Evolutionary conservation across 1,140 invertebrate species (phyloP).

Genomic region (Spodoptera litura): DNA sequence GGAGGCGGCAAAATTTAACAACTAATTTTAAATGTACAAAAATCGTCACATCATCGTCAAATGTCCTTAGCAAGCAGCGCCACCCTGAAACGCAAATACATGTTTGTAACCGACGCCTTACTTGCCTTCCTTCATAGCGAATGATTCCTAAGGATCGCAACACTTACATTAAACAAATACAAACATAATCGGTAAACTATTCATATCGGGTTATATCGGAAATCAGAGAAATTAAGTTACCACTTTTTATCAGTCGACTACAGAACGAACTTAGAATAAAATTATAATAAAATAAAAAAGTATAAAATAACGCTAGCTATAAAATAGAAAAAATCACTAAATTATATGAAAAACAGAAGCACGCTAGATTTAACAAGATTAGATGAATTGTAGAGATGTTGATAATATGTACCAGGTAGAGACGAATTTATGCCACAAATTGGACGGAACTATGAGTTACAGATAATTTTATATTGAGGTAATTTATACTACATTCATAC

Average conservation of each 20-base stretch:
- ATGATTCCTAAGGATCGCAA: slow-evolving; percentile 52
- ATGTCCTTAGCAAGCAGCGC: background rate
- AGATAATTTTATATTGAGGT: no score
- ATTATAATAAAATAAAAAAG: slow-evolving; percentile 50
- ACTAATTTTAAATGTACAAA: background rate
- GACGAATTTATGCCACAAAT: background rate
- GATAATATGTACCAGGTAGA: background rate
- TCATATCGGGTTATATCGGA: slow-evolving; percentile 52
- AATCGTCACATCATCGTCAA: background rate
- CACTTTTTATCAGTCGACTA: slow-evolving; percentile 80
- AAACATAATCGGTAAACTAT: slow-evolving; percentile 23
- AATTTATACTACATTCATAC: no score
- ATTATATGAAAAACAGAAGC: no score
- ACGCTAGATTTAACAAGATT: background rate
- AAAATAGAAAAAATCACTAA: slow-evolving; percentile 25
- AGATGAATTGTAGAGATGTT: background rate
- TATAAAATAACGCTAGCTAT: slow-evolving; percentile 37
- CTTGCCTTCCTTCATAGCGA: slow-evolving; percentile 5
- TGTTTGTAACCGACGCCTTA: no score
- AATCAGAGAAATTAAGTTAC: slow-evolving; percentile 83
- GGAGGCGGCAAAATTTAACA: background rate
- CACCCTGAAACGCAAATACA: background rate
- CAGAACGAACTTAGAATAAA: slow-evolving; percentile 59
- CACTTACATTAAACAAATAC: slow-evolving; percentile 82
- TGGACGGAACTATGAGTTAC: no score